Conservation (phyloP, 2,113 vertebrate genomes). For the Nibea albiflora region DNA sequence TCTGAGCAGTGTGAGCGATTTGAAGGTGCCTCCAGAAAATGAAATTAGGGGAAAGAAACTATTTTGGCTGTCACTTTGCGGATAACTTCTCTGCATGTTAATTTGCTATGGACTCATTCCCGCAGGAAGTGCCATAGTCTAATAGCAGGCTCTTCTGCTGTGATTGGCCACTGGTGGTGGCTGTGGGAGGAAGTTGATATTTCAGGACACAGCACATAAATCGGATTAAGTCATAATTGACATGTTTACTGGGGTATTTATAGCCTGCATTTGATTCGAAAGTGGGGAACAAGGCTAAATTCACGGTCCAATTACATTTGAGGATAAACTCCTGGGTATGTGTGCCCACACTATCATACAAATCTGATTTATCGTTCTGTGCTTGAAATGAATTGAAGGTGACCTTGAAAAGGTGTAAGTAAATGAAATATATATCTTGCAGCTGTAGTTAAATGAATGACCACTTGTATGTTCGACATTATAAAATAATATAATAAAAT, state of each 20-base stretch:
- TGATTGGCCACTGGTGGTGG: slow-evolving; percentile 53
- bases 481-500: background rate
- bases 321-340: slow-evolving; percentile 36
- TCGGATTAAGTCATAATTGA: slow-evolving; percentile 74
- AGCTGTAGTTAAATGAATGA: background rate
- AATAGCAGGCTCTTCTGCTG: slow-evolving; percentile 15
- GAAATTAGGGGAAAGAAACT: slow-evolving; percentile 31
- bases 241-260: slow-evolving; percentile 78
- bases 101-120: slow-evolving; percentile 40
- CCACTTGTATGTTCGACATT: background rate
- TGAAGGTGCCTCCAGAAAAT: slow-evolving; percentile 49
- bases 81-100: slow-evolving; percentile 47
- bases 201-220: slow-evolving; percentile 70
- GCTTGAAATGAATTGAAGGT: slow-evolving; percentile 23
- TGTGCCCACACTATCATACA: slow-evolving; percentile 26
- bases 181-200: slow-evolving; percentile 77
- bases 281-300: slow-evolving; percentile 55
- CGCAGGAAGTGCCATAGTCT: slow-evolving; percentile 46
- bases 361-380: slow-evolving; percentile 48
- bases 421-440: slow-evolving; percentile 12
- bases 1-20: slow-evolving; percentile 49
- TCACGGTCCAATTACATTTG: slow-evolving; percentile 45
- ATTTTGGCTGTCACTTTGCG: slow-evolving; percentile 43
- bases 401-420: slow-evolving; percentile 22
- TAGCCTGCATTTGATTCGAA: slow-evolving; percentile 69